These are phyloP conservation scores for Ernsta delagoae DNA, from an alignment of 2,888 invertebrate species.

Conservation along the genomic window DNA sequence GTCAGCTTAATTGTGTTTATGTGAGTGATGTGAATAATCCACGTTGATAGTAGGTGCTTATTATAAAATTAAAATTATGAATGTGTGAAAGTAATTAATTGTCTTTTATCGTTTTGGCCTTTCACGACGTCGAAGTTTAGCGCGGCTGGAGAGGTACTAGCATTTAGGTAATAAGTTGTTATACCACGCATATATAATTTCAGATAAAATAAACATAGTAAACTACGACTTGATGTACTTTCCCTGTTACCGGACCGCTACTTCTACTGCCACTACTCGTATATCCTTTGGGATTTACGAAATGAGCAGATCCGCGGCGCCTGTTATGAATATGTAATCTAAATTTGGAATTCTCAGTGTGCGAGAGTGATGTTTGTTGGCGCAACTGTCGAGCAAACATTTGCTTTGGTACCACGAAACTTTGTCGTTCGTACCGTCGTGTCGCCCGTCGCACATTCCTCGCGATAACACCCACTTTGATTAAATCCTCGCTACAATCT, in stretches of 20 bases:
- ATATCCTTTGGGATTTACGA: conserved; percentile 67
- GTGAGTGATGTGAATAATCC: too few species aligned
- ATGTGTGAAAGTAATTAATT: too few species aligned
- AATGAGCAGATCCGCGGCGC: conserved; percentile 71
- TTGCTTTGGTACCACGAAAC: conserved; percentile 54
- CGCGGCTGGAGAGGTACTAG: not conserved
- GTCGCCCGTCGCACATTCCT: conserved; percentile 59
- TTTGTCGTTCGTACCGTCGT: conserved; percentile 43
- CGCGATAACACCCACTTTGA: conserved; percentile 68
- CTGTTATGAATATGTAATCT: conserved; percentile 84
- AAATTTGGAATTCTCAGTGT: conserved; percentile 82
- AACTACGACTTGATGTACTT: not conserved
- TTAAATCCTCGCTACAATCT: conserved; percentile 79
- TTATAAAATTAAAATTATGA: too few species aligned
- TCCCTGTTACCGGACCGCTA: conserved; percentile 7
- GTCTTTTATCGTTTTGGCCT: too few species aligned
- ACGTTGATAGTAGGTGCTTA: too few species aligned
- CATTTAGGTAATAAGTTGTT: not conserved
- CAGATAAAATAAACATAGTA: not conserved
- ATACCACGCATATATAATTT: not conserved
- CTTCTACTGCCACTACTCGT: conserved; percentile 62
- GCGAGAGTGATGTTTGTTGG: conserved; percentile 79
- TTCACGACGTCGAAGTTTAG: too few species aligned
- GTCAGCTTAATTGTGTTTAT: too few species aligned
- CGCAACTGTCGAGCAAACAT: conserved; percentile 73